A percentile compares a stretch with the other conserved stretches of the same genome.
Evolutionary conservation across 2,113 vertebrate species (phyloP).

Genomic region (Psammodynastes pulverulentus): DNA sequence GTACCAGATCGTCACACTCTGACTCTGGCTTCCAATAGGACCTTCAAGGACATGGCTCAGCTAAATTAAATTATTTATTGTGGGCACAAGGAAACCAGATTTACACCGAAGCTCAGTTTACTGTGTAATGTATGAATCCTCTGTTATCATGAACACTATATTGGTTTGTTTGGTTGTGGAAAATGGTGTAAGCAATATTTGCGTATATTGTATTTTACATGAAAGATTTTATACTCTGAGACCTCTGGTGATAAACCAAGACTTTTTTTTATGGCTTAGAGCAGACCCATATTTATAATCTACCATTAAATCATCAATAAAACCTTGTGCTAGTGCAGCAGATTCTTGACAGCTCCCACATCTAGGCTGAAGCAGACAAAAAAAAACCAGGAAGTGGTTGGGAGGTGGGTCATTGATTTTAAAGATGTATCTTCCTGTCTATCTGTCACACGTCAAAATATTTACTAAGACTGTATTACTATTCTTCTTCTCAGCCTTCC

Average conservation of each 20-base stretch:
- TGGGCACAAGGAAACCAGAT: background rate
- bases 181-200: background rate
- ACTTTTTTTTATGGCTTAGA: background rate
- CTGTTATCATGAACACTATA: background rate
- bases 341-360: background rate
- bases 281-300: background rate
- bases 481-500: no score
- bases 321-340: background rate
- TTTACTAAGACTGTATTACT: no score
- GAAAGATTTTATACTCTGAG: background rate
- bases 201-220: no score
- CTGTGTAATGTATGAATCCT: background rate
- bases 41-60: background rate
- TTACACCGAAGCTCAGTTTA: background rate
- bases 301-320: background rate
- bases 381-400: background rate
- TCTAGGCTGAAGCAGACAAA: background rate
- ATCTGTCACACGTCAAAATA: background rate
- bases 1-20: background rate
- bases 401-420: background rate
- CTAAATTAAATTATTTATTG: background rate
- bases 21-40: background rate
- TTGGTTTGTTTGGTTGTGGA: background rate
- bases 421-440: background rate
- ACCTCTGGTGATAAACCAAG: background rate